phyloP scores from a whole-genome alignment of 2,113 vertebrate genomes.

The Amazona vittata region DNA sequence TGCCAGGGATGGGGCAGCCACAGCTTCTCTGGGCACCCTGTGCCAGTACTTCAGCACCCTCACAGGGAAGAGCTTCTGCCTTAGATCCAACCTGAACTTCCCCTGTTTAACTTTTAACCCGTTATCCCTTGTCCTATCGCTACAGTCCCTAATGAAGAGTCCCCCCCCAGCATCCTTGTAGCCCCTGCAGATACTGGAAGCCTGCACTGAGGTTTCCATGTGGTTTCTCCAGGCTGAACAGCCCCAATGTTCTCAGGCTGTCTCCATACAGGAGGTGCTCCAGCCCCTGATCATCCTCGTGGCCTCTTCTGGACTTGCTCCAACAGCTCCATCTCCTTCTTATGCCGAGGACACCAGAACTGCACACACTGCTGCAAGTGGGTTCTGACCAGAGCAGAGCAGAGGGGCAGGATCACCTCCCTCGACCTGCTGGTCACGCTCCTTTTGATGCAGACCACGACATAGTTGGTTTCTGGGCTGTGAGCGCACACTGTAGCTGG shows the following conservation, averaged over 20 bases:
- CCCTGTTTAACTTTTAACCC: too few species aligned
- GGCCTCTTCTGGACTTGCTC: not conserved
- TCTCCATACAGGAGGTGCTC: too few species aligned
- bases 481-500: not conserved
- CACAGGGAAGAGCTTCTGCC: too few species aligned
- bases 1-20: not conserved
- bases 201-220: too few species aligned
- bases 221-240: too few species aligned
- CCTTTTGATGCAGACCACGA: not conserved
- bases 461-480: not conserved
- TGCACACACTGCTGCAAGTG: not conserved
- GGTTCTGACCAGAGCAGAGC: not conserved
- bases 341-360: not conserved
- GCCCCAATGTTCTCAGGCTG: too few species aligned
- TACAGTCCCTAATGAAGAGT: too few species aligned
- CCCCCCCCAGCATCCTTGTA: too few species aligned
- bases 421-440: not conserved
- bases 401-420: not conserved
- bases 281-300: not conserved
- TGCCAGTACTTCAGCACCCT: not conserved
- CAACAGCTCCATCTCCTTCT: not conserved
- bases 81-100: too few species aligned
- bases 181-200: too few species aligned
- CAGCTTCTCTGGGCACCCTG: not conserved
- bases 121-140: too few species aligned